phyloP scores from a whole-genome alignment of 1,140 invertebrate species.

The Brachionus koreanus region DNA sequence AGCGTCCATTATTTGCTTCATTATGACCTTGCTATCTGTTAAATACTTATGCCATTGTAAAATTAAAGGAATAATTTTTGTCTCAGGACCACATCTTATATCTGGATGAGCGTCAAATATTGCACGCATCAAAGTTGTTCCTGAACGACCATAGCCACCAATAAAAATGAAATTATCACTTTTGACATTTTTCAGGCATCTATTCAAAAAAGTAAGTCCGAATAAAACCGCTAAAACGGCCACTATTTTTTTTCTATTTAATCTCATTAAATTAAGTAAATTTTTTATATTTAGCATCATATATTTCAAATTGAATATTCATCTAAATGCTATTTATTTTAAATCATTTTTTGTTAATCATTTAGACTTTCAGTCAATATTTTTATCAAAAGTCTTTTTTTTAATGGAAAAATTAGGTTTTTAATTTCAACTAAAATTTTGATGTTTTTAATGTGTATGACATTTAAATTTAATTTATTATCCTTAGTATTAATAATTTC shows the following conservation, averaged over 20 bases:
- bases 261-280: not conserved
- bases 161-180: conserved; percentile 66
- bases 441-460: too few species aligned
- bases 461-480: too few species aligned
- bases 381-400: too few species aligned
- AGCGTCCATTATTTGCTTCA: conserved; percentile 4
- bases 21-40: conserved; percentile 80
- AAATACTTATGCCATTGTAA: conserved; percentile 82
- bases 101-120: conserved; percentile 98
- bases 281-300: not conserved
- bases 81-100: conserved; percentile 94
- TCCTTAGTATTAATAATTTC: too few species aligned
- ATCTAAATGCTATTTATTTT: not conserved
- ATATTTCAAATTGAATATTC: not conserved
- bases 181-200: not conserved
- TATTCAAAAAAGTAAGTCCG: not conserved
- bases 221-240: not conserved
- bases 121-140: conserved; percentile 91
- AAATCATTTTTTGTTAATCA: not conserved
- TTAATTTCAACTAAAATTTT: too few species aligned
- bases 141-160: conserved; percentile 89
- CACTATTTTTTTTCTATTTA: not conserved
- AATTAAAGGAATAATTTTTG: conserved; percentile 87
- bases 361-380: not conserved
- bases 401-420: too few species aligned